Percentiles rank a stretch among this genome's conserved stretches.
Conservation (phyloP, 2,888 invertebrate species). For the Empis stercorea region DNA sequence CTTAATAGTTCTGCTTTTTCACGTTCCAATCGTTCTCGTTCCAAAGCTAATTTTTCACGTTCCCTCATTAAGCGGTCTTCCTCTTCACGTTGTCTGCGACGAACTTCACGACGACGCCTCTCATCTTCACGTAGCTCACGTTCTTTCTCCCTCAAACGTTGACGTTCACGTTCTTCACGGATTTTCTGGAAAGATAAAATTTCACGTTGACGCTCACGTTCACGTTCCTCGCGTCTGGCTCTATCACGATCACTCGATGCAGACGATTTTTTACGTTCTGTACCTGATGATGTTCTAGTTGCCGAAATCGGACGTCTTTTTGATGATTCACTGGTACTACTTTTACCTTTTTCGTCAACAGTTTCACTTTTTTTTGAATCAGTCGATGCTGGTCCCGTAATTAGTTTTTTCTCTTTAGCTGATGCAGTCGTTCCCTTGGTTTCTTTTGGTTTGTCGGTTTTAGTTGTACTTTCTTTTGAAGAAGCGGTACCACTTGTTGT, state of each 20-base stretch:
- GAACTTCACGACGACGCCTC: conserved; percentile 63
- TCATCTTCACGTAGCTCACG: conserved; percentile 67
- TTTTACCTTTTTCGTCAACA: too few relatives aligned
- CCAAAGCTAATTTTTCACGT: conserved; percentile 65
- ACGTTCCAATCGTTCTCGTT: conserved; percentile 76
- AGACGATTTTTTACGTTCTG: conserved; percentile 4
- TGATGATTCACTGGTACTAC: conserved; percentile 10
- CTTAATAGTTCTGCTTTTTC: conserved; percentile 76
- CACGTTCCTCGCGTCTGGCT: conserved; percentile 25
- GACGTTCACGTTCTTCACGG: conserved; percentile 64
- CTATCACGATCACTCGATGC: conserved; percentile 23
- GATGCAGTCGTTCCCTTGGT: not conserved
- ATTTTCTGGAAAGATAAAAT: conserved; percentile 71
- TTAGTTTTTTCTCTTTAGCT: not conserved
- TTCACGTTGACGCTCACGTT: conserved; percentile 39
- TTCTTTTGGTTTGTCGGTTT: conserved; percentile 2
- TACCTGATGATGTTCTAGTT: not conserved
- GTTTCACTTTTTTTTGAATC: not conserved
- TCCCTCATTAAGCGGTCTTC: conserved; percentile 69
- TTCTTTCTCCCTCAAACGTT: conserved; percentile 68
- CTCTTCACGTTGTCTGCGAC: conserved; percentile 73
- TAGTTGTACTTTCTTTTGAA: not conserved
- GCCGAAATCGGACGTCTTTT: conserved; percentile 3
- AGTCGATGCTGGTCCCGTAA: not conserved
- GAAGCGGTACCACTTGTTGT: not conserved